Evolutionary conservation across 2,113 vertebrate species (phyloP).

Genomic region (Cyprinodon brontotheroides): DNA sequence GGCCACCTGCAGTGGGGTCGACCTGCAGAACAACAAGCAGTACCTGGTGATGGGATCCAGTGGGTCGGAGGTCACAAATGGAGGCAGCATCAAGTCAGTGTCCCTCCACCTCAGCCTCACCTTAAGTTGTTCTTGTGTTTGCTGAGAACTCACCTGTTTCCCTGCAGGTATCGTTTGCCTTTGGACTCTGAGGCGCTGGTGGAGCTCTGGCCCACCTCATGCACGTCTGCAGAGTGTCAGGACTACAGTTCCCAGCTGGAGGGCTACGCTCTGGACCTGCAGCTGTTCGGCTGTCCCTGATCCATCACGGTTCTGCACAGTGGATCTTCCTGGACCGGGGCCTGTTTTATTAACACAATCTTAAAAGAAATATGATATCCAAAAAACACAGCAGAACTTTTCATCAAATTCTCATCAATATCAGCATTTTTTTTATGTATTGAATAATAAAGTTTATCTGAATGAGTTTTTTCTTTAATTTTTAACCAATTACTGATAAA

Average conservation of each 20-base stretch:
- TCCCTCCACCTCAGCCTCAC: background rate
- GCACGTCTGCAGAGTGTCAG: constrained; percentile 9
- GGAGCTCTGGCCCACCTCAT: constrained; percentile 83
- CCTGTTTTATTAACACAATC: background rate
- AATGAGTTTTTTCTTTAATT: background rate
- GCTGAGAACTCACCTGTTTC: background rate
- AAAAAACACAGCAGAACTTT: background rate
- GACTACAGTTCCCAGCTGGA: constrained; percentile 13
- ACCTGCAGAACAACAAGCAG: constrained; percentile 75
- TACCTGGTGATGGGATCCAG: constrained; percentile 89
- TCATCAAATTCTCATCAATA: background rate
- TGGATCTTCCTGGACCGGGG: background rate
- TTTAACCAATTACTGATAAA: no score
- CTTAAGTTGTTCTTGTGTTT: background rate
- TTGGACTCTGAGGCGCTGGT: constrained; percentile 87
- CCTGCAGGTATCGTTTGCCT: constrained; percentile 85
- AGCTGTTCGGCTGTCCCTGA: constrained; percentile 5
- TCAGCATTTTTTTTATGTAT: background rate
- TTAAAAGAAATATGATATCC: no score
- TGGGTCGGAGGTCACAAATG: constrained; percentile 71
- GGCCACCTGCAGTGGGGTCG: constrained; percentile 78
- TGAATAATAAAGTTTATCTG: background rate
- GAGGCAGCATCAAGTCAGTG: constrained; percentile 36
- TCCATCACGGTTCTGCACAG: background rate
- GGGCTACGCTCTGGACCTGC: constrained; percentile 11